Evolutionary conservation across 2,113 vertebrate species (phyloP).

Genomic region (Alexandromys fortis): DNA sequence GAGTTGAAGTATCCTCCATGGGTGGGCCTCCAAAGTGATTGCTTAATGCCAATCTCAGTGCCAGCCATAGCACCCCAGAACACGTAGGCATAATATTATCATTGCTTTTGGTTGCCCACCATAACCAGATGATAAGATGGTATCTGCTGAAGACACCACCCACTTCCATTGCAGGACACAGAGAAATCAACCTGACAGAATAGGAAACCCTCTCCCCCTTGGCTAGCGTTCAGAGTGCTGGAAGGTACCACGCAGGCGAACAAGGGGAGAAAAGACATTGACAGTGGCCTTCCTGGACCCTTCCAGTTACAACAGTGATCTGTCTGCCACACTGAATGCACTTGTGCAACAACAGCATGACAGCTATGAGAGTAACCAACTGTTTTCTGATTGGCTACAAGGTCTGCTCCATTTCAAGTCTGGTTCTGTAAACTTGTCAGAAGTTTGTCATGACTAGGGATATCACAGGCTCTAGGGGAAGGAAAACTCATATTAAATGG

Average conservation of each 20-base stretch:
- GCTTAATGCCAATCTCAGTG: background rate
- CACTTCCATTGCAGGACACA: background rate
- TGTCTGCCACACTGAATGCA: background rate
- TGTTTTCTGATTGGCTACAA: background rate
- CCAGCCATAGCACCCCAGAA: background rate
- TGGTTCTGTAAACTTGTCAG: background rate
- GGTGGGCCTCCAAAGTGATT: background rate
- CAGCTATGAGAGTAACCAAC: too few relatives aligned
- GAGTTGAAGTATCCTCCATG: background rate
- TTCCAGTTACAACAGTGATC: background rate
- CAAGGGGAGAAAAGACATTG: background rate
- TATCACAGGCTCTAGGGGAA: too few relatives aligned
- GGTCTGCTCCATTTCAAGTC: background rate
- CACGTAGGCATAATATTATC: background rate
- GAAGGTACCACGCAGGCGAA: background rate
- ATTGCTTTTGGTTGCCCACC: background rate
- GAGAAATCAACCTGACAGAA: background rate
- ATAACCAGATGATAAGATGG: background rate
- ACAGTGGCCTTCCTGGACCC: background rate
- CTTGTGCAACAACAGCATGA: background rate
- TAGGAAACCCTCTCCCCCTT: background rate
- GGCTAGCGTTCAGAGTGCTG: background rate
- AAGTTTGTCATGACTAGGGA: background rate
- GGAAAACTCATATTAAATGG: background rate
- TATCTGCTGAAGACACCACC: background rate